Evolutionary conservation across 2,888 invertebrate species (phyloP), one percentile per base, ranked within the genome.

Genomic region (Nephrocerus scutellatus): DNA sequence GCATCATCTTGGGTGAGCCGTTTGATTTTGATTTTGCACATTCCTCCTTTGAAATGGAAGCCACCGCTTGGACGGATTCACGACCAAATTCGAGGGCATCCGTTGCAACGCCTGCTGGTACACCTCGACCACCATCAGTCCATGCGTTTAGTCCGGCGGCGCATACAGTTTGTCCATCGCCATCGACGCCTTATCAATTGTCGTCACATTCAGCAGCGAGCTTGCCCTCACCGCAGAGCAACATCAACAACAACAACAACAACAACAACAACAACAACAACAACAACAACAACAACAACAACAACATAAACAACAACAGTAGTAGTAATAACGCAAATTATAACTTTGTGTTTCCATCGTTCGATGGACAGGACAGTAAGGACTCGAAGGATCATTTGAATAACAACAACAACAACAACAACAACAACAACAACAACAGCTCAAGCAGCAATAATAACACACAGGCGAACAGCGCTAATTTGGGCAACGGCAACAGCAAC

Each of bases 21-120:
- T 77, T 82, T 63, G 82, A 81, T 54, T 76, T 81, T 55, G 82
- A 80, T 51, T 73, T 79, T 48, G 75, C 77, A 50, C 73, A 74
- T 56, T 74, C 78, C 55, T 76, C 82, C 40, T 84, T 77, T 72
- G 79, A 68, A 71, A 62, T 68, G 49, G 68, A 69, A 54, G 59
- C 60, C 31, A 56, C 59, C 3, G 57, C 51, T 41, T 64, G 64
- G 66, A 51, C 63, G 23, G 69, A 69, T 40, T 63, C 69, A n/a
- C 62, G 80, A 44, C 77, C 81, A 16, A 79, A 78, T 52, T 80
- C 80, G 28, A 70, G 80, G 47, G 74, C 79, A 48, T 79, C 79
- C 52, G 71, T 75, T 25, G 72, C 75, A 23, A 73, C 76, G 38
- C 72, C 75, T 16, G 75, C 74, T 29, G 76, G 76, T 48, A 77